These are phyloP conservation scores for Nautilus pompilius DNA, from an alignment of 1,140 invertebrate genomes.

Conservation along the genomic window DNA sequence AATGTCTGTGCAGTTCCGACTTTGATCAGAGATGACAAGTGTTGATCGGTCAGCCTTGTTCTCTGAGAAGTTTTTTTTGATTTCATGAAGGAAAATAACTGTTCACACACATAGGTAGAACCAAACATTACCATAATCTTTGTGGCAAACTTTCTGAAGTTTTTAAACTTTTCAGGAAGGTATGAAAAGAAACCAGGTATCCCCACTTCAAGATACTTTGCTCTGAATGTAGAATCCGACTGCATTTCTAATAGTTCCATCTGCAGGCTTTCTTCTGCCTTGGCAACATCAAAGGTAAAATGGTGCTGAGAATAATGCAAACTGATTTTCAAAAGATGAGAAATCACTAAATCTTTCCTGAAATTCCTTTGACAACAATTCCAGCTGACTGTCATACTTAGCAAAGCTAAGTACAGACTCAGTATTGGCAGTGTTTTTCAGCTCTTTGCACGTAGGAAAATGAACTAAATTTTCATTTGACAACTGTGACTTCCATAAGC, in stretches of 20 bases:
- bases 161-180: conserved; percentile 1
- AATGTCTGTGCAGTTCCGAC: conserved; percentile 1
- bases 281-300: conserved; percentile 5
- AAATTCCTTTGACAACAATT: conserved; percentile 11
- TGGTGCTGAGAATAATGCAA: conserved; percentile 5
- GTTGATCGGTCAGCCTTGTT: neutral
- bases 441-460: conserved; percentile 10
- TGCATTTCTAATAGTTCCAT: conserved; percentile 9
- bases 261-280: neutral
- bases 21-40: neutral
- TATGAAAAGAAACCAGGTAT: conserved; percentile 3
- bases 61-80: neutral
- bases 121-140: conserved; percentile 7
- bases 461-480: conserved; percentile 8
- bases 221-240: conserved; percentile 7
- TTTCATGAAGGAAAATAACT: neutral
- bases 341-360: conserved; percentile 11
- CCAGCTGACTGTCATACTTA: conserved; percentile 8
- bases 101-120: neutral
- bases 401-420: conserved; percentile 9
- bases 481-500: conserved; percentile 10
- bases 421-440: conserved; percentile 5
- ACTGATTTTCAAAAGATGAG: conserved; percentile 9
- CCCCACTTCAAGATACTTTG: conserved; percentile 9
- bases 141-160: conserved; percentile 9